Evolutionary conservation across 30 jellyfish, hydroid and myxozoan genomes (phyloP).

Genomic region (Pseudorhiza aurosa): DNA sequence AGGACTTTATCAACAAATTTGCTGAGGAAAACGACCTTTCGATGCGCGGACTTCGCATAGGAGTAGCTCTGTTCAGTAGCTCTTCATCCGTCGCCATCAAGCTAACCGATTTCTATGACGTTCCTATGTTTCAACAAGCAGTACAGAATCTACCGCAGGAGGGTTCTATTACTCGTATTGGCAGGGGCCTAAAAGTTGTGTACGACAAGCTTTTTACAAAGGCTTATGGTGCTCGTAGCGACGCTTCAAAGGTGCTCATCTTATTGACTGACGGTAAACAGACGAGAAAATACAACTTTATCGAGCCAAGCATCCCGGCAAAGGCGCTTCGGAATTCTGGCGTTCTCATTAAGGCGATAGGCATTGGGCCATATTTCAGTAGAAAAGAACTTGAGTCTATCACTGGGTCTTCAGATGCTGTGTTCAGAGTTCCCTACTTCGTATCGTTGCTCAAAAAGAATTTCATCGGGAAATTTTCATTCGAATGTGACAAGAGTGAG

Average conservation of each 20-base stretch:
- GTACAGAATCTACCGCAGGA: conserved; percentile 34
- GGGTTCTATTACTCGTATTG: conserved; percentile 46
- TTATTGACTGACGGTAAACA: conserved; percentile 37
- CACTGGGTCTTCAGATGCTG: conserved; percentile 14
- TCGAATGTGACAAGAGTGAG: conserved; percentile 16
- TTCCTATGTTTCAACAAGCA: conserved; percentile 8
- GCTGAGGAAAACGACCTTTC: conserved; percentile 39
- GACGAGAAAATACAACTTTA: background rate
- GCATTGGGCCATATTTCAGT: conserved; percentile 9
- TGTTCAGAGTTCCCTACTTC: background rate
- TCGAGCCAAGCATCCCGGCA: conserved; percentile 34
- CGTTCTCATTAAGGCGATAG: conserved; percentile 15
- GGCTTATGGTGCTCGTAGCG: conserved; percentile 28
- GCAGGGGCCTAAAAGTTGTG: conserved; percentile 28
- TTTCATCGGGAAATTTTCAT: background rate
- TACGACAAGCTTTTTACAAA: conserved; percentile 22
- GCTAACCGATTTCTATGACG: conserved; percentile 32
- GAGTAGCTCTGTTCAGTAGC: conserved; percentile 62
- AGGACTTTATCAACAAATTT: conserved; percentile 54
- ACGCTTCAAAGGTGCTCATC: conserved; percentile 11
- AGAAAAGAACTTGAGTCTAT: conserved; percentile 11
- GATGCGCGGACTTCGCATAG: conserved; percentile 40
- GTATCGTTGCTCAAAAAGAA: background rate
- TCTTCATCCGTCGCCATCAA: conserved; percentile 56
- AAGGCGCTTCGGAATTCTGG: conserved; percentile 41